Conservation (phyloP, 1,140 invertebrate genomes). For the Reticulitermes speratus region DNA sequence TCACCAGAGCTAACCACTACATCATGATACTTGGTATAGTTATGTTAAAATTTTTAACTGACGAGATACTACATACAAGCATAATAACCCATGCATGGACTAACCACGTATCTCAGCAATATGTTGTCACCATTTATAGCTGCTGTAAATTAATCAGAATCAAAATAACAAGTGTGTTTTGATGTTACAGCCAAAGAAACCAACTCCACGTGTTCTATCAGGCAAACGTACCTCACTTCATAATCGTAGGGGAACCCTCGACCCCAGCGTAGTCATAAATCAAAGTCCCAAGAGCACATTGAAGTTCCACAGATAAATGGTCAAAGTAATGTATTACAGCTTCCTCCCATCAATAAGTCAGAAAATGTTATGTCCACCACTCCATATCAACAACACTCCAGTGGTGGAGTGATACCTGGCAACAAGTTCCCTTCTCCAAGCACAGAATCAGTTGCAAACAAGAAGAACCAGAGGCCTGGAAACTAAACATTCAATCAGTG, state of each 20-base stretch:
- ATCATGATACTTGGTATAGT: no score
- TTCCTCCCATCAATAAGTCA: conserved; percentile 20
- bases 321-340: conserved; percentile 8
- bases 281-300: neutral
- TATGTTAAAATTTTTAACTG: no score
- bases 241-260: conserved; percentile 24
- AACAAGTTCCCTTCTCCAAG: conserved; percentile 17
- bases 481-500: neutral
- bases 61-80: no score
- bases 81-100: no score
- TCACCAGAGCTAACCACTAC: no score
- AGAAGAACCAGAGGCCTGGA: neutral
- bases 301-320: neutral
- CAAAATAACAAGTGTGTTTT: neutral
- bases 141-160: neutral
- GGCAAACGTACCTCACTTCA: conserved; percentile 32
- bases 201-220: conserved; percentile 33
- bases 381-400: neutral
- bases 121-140: no score
- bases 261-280: neutral
- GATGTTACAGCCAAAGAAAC: conserved; percentile 34
- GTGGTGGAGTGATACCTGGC: neutral
- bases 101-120: no score
- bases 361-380: neutral
- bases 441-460: neutral